Evolutionary conservation across 2,797 vertebrate species (phyloP).

Genomic region (Amblyraja radiata): DNA sequence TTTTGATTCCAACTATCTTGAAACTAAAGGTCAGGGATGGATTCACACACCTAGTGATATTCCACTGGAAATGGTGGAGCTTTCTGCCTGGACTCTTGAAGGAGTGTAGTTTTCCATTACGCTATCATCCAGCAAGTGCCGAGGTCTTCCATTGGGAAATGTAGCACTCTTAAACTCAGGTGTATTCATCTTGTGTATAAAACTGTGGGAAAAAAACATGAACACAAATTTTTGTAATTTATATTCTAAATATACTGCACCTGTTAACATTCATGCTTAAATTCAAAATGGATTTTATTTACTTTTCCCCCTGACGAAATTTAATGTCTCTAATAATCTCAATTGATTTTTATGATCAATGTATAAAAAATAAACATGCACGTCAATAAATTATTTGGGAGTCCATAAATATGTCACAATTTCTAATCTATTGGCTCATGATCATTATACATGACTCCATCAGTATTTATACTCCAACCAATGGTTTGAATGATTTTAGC

Average conservation of each 20-base stretch:
- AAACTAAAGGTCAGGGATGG: background rate
- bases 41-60: conserved; percentile 80
- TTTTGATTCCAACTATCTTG: background rate
- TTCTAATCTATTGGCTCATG: background rate
- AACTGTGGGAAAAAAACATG: conserved; percentile 57
- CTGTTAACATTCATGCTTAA: background rate
- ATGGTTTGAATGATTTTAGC: background rate
- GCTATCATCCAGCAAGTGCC: conserved; percentile 91
- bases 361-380: background rate
- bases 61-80: conserved; percentile 91
- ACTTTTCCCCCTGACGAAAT: background rate
- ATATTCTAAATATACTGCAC: no score
- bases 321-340: background rate
- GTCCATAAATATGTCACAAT: background rate
- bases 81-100: conserved; percentile 82
- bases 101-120: conserved; percentile 92
- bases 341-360: background rate
- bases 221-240: background rate
- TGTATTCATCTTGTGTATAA: conserved; percentile 95
- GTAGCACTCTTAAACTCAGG: conserved; percentile 94
- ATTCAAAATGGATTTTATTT: background rate
- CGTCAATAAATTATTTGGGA: background rate
- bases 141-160: conserved; percentile 89
- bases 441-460: background rate
- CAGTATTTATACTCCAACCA: background rate